A percentile compares a stretch with the other conserved stretches of the same genome.
These are phyloP conservation scores for Oncorhynchus keta DNA, from an alignment of 2,113 vertebrate genomes.

Conservation along the genomic window DNA sequence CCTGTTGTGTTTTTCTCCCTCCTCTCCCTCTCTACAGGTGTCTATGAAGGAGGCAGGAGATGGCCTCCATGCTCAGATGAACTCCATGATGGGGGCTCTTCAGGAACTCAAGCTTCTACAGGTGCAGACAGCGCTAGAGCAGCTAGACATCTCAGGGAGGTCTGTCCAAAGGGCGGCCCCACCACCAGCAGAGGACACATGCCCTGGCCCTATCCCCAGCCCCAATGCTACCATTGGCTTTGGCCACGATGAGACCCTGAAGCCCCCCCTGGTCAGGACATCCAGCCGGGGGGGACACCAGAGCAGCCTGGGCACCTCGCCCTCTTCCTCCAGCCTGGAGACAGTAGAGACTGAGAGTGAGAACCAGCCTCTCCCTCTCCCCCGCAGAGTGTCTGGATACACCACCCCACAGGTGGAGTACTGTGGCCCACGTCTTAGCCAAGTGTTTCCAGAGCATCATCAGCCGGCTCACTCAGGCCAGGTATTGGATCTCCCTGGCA, in stretches of 20 bases:
- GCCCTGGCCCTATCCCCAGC: neutral
- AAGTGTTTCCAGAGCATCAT: slow-evolving; percentile 50
- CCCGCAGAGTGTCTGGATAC: slow-evolving; percentile 57
- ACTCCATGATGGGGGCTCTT: slow-evolving; percentile 95
- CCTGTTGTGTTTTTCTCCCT: neutral
- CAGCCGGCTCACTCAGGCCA: slow-evolving; percentile 20
- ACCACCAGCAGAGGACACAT: neutral
- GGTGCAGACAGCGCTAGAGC: slow-evolving; percentile 89
- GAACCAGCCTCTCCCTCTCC: slow-evolving; percentile 19
- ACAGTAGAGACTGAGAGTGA: slow-evolving; percentile 22
- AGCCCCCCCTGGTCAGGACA: slow-evolving; percentile 36
- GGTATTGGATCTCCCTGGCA: slow-evolving; percentile 65
- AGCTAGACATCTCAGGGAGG: slow-evolving; percentile 83
- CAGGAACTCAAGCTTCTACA: slow-evolving; percentile 98
- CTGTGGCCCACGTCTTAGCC: slow-evolving; percentile 59
- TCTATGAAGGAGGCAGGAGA: slow-evolving; percentile 97
- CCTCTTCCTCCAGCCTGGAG: slow-evolving; percentile 48
- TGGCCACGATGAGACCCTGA: slow-evolving; percentile 18
- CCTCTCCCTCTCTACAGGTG: slow-evolving; percentile 52
- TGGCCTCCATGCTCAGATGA: slow-evolving; percentile 96
- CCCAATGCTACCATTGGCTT: neutral
- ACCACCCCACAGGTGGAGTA: slow-evolving; percentile 59
- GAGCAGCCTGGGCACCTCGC: slow-evolving; percentile 57
- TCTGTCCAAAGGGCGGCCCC: slow-evolving; percentile 42
- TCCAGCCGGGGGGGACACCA: slow-evolving; percentile 38